Percentiles rank a stretch among this genome's conserved stretches.
These are phyloP conservation scores for Leucophenga varia DNA, from an alignment of 1,140 invertebrate species.

Conservation along the genomic window DNA sequence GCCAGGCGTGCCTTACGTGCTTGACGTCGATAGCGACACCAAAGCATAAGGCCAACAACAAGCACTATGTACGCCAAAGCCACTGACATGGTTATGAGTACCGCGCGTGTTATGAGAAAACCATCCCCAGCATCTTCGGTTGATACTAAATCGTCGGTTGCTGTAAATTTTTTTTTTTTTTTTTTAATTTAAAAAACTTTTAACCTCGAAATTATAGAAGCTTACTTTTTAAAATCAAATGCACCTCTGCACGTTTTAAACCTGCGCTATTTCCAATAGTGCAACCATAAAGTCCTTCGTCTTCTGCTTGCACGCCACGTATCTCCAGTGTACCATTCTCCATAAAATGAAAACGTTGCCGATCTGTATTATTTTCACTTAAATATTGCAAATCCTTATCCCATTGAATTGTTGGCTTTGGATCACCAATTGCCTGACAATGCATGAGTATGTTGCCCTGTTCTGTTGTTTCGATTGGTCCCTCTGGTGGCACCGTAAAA, in stretches of 20 bases:
- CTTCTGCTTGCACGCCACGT: conserved; percentile 72
- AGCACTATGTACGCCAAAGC: conserved; percentile 89
- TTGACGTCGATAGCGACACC: conserved; percentile 77
- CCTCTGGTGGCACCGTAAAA: conserved; percentile 71
- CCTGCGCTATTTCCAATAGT: conserved; percentile 90
- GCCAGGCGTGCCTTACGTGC: conserved; percentile 46
- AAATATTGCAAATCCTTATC: conserved; percentile 76
- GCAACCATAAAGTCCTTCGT: conserved; percentile 87
- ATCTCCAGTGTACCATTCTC: conserved; percentile 83
- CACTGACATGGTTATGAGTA: conserved; percentile 86
- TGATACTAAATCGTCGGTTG: conserved; percentile 58
- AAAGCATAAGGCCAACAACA: conserved; percentile 88
- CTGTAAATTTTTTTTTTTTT: neutral
- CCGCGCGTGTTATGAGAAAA: conserved; percentile 79
- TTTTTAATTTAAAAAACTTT: neutral
- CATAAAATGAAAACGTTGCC: conserved; percentile 68
- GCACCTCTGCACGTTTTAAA: conserved; percentile 77
- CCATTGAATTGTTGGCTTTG: conserved; percentile 86
- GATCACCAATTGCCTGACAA: conserved; percentile 84
- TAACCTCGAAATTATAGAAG: conserved; percentile 12
- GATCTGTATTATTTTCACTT: conserved; percentile 51
- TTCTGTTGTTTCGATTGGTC: conserved; percentile 76
- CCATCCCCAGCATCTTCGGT: conserved; percentile 58
- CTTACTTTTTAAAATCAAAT: conserved; percentile 75
- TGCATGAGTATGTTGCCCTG: conserved; percentile 76